phyloP scores from a whole-genome alignment of 2,888 invertebrate genomes.

The Lucinisca nassula region DNA sequence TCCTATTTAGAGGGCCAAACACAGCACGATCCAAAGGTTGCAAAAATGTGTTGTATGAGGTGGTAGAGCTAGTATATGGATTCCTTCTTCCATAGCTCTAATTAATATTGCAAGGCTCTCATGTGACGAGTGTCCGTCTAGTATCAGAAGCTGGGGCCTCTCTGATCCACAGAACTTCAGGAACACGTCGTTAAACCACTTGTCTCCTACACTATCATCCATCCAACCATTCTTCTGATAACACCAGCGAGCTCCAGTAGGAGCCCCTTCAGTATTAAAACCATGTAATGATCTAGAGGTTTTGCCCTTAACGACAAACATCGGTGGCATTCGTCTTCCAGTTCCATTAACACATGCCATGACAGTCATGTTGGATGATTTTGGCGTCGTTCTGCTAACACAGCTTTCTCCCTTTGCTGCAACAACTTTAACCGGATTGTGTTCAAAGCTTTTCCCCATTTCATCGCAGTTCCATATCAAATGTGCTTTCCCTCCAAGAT shows the following conservation, averaged over 20 bases:
- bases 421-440: slow-evolving; percentile 21
- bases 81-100: slow-evolving; percentile 61
- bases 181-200: slow-evolving; percentile 72
- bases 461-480: slow-evolving; percentile 41
- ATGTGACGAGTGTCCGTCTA: slow-evolving; percentile 73
- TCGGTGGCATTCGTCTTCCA: slow-evolving; percentile 45
- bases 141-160: slow-evolving; percentile 72
- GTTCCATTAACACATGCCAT: slow-evolving; percentile 43
- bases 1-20: slow-evolving; percentile 57
- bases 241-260: slow-evolving; percentile 54
- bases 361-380: slow-evolving; percentile 30
- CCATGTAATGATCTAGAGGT: slow-evolving; percentile 57
- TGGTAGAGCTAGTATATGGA: slow-evolving; percentile 56
- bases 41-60: slow-evolving; percentile 61
- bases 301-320: slow-evolving; percentile 73
- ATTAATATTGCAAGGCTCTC: slow-evolving; percentile 66
- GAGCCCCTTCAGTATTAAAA: slow-evolving; percentile 58
- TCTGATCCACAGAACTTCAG: slow-evolving; percentile 65
- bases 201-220: slow-evolving; percentile 62
- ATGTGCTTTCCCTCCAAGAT: background rate
- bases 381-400: slow-evolving; percentile 32
- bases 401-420: slow-evolving; percentile 17
- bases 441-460: slow-evolving; percentile 25
- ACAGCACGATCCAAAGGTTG: slow-evolving; percentile 59
- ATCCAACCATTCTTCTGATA: slow-evolving; percentile 75